Evolutionary conservation across 2,113 vertebrate genomes (phyloP).

Genomic region (Rhombomys opimus): DNA sequence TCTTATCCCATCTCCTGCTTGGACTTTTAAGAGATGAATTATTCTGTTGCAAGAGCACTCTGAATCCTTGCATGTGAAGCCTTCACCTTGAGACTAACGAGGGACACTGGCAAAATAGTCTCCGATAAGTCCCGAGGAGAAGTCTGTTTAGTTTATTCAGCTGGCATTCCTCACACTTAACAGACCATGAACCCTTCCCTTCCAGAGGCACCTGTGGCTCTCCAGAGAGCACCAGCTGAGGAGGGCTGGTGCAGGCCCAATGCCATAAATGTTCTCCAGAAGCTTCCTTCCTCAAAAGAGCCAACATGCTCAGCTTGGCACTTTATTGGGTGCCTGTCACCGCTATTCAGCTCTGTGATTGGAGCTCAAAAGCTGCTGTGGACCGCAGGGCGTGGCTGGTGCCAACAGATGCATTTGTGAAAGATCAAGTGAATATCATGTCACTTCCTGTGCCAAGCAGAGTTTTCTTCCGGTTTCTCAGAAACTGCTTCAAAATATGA

Average conservation of each 20-base stretch:
- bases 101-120: not conserved
- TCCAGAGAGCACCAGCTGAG: not conserved
- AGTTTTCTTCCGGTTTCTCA: not conserved
- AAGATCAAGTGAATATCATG: not conserved
- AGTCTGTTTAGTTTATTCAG: not conserved
- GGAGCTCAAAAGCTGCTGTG: not conserved
- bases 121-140: slow-evolving; percentile 19
- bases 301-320: not conserved
- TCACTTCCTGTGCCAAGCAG: not conserved
- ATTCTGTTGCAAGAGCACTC: not conserved
- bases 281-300: not conserved
- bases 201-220: not conserved
- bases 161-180: not conserved
- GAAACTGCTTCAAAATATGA: not conserved
- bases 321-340: not conserved
- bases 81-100: not conserved
- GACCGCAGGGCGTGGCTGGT: accelerated
- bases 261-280: not conserved
- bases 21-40: not conserved
- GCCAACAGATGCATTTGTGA: not conserved
- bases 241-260: not conserved
- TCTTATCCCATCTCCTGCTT: not conserved
- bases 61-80: not conserved
- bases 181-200: not conserved
- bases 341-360: not conserved